Base-by-base conservation (phyloP, 2,797 vertebrate species). In the Tarsius wallacei region DNA sequence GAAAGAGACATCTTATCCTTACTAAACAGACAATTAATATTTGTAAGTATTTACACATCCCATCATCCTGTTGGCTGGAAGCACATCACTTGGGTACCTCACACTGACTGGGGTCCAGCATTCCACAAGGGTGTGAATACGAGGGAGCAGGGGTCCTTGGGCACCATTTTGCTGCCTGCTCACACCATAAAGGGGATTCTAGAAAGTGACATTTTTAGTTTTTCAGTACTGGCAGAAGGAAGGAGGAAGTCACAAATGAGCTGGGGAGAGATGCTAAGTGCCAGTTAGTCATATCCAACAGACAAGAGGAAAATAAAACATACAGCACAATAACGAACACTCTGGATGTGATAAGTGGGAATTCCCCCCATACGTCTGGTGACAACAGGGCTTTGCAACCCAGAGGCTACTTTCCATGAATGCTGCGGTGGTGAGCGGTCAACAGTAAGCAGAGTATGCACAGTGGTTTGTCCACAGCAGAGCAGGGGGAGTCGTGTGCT, bases 381-480 rank as follows among this genome's bases (percentile, higher is more conserved):
- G 61, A 53, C 9, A 11, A 24, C 13, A 4, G 47, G 5, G 13
- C 57, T 51, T 8, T 9, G 17, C 0, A 1, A 28, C 19, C 28
- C 21, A 6, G 64, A 85, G 17, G 19, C 11, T 5, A 1, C 42
- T 17, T 59, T 57, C 61, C 22, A 22, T 36, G 21, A 11, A 57
- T 11, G 36, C 24, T 3, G 0, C 9, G 0, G 7, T 33, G 36
- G 31, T 0, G 11, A 53, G 21, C 0, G 21, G 1, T 51, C 47
- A 0, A 2, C 0, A 14, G 61, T 13, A 76, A 66, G 8, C n/a
- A 31, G 33, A 61, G 0, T 13, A 6, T 16, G 5, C 17, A 6
- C 0, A 22, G n/a, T 13, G 10, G 8, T 17, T 2, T 42, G 71
- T 19, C 64, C 2, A 0, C 0, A 2, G 36, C 3, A 2, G 85